phyloP scores from a whole-genome alignment of 2,888 invertebrate species.

The Synergus japonicus region DNA sequence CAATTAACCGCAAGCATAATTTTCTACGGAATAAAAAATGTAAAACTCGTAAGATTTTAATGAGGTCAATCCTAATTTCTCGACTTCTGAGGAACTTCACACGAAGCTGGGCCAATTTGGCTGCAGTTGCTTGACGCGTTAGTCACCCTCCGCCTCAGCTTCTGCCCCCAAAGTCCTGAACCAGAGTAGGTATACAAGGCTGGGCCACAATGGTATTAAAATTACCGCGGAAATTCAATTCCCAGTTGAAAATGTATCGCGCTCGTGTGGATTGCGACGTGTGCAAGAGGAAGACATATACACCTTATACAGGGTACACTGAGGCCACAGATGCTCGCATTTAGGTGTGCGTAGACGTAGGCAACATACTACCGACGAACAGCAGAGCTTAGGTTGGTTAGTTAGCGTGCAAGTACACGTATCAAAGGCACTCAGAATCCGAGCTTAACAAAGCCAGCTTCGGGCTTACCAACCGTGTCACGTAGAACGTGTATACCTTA shows the following conservation, averaged over 20 bases:
- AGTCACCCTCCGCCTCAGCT: slow-evolving; percentile 64
- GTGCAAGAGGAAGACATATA: slow-evolving; percentile 30
- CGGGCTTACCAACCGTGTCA: slow-evolving; percentile 77
- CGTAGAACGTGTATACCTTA: slow-evolving; percentile 74
- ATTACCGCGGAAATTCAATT: slow-evolving; percentile 75
- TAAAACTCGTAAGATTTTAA: not conserved
- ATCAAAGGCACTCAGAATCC: slow-evolving; percentile 78
- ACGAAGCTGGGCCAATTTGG: slow-evolving; percentile 42
- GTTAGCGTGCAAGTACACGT: slow-evolving; percentile 78
- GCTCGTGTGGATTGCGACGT: slow-evolving; percentile 52
- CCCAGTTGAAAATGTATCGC: slow-evolving; percentile 71
- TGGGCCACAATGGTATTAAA: slow-evolving; percentile 73
- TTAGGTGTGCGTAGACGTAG: slow-evolving; percentile 42
- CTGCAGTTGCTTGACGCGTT: slow-evolving; percentile 55
- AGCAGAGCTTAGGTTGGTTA: slow-evolving; percentile 77
- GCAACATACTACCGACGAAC: slow-evolving; percentile 50
- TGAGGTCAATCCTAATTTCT: slow-evolving; percentile 18
- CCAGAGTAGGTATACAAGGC: slow-evolving; percentile 41
- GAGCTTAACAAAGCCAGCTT: slow-evolving; percentile 77
- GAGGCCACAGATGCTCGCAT: slow-evolving; percentile 36
- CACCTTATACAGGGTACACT: slow-evolving; percentile 3
- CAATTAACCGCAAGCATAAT: too few relatives aligned
- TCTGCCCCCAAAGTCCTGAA: too few relatives aligned
- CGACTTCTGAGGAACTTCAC: not conserved
- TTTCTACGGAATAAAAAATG: too few relatives aligned